Conservation (phyloP, 1,140 invertebrate species). For the Argopecten irradians region DNA sequence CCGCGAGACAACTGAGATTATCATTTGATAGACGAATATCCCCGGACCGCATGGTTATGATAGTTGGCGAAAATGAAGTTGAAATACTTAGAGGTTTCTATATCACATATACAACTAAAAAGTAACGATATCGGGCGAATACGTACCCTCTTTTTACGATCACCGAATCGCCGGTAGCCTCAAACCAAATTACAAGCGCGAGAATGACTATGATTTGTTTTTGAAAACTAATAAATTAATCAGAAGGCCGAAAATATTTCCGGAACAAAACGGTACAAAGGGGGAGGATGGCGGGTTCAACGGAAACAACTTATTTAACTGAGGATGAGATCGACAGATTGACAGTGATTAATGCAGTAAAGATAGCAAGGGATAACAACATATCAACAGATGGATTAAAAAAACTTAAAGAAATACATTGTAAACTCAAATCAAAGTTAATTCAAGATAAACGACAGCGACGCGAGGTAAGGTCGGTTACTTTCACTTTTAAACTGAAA, state of each 20-base stretch:
- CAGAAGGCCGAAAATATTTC: no score
- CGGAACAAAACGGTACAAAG: background rate
- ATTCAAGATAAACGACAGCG: constrained; percentile 29
- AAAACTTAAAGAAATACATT: constrained; percentile 49
- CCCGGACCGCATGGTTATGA: no score
- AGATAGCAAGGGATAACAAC: constrained; percentile 31
- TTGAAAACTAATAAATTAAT: background rate
- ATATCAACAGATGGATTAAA: constrained; percentile 33
- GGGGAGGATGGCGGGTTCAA: background rate
- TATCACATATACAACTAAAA: no score
- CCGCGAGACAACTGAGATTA: no score
- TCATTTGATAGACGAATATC: no score
- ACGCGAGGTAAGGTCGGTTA: constrained; percentile 45
- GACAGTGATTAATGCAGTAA: constrained; percentile 42
- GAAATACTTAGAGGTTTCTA: no score
- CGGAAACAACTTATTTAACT: background rate
- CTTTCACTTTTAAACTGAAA: constrained; percentile 47
- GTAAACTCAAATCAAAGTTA: constrained; percentile 45
- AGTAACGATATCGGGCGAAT: no score
- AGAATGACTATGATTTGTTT: background rate
- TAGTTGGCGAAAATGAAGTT: no score
- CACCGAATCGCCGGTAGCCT: no score
- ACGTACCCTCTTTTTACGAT: no score
- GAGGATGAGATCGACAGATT: constrained; percentile 54
- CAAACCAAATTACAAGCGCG: background rate